Conservation (phyloP, 2,113 vertebrate genomes). For the Hemicordylus capensis region DNA sequence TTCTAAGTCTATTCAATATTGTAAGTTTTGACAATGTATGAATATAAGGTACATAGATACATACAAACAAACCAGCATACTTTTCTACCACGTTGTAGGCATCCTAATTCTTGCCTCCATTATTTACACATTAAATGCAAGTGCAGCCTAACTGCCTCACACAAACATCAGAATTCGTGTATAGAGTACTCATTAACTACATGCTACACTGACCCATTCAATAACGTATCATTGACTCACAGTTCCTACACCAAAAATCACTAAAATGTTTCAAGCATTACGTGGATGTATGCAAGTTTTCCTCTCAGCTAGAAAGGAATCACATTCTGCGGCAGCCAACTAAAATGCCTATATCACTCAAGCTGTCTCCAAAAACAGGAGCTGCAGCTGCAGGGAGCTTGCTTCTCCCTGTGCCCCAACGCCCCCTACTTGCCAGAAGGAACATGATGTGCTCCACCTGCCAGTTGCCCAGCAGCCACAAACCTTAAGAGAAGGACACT, state of each 20-base stretch:
- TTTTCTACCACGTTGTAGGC: too few species aligned
- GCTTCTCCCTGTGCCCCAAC: too few species aligned
- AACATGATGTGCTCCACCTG: too few species aligned
- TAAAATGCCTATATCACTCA: neutral
- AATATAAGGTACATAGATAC: neutral
- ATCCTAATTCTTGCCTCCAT: neutral
- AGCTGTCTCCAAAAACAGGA: too few species aligned
- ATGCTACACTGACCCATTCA: too few species aligned
- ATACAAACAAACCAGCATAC: too few species aligned
- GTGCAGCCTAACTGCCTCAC: neutral
- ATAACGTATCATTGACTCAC: neutral
- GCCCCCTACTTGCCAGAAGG: too few species aligned
- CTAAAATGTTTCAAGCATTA: neutral
- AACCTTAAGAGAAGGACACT: too few species aligned
- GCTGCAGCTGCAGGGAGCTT: too few species aligned
- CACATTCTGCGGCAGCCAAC: neutral
- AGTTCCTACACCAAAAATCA: neutral
- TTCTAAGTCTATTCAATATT: neutral
- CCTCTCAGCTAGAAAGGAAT: neutral
- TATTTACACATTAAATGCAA: neutral
- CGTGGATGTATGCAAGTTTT: neutral
- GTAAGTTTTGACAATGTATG: neutral
- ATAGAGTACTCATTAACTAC: too few species aligned
- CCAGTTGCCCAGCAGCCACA: too few species aligned
- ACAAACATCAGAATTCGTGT: too few species aligned